These are phyloP conservation scores for Alsophila aescularia DNA, from an alignment of 2,888 invertebrate genomes.

Conservation along the genomic window DNA sequence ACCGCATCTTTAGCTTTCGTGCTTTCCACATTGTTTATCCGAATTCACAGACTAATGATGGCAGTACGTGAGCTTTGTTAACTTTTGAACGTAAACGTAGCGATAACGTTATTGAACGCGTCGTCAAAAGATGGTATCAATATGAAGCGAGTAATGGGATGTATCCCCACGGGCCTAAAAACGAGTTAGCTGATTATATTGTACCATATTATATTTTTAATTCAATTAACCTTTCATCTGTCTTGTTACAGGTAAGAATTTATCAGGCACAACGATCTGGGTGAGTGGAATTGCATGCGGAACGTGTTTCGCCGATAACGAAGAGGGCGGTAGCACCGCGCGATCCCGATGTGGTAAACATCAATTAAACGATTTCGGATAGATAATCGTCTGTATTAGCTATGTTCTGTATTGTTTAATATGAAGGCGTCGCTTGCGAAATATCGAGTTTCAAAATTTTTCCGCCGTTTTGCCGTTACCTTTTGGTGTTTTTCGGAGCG, in stretches of 20 bases:
- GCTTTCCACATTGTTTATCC: conserved; percentile 51
- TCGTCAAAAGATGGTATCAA: not conserved
- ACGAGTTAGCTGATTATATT: conserved; percentile 5
- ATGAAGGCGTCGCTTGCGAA: conserved; percentile 77
- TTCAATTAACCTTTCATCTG: conserved; percentile 41
- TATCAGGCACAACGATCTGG: conserved; percentile 42
- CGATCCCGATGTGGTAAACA: conserved; percentile 68
- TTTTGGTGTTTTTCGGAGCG: conserved; percentile 84
- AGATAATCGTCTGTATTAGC: conserved; percentile 79
- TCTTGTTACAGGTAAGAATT: conserved; percentile 75
- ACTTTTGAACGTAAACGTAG: conserved; percentile 67
- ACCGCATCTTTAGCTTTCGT: conserved; percentile 59
- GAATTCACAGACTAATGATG: conserved; percentile 41
- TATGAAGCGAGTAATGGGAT: not conserved
- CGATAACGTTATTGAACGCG: too few species aligned
- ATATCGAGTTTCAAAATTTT: conserved; percentile 77
- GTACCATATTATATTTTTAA: not conserved
- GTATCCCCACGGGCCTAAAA: not conserved
- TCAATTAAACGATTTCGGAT: conserved; percentile 79
- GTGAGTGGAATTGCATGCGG: conserved; percentile 53
- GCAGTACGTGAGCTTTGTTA: conserved; percentile 57
- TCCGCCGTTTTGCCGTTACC: conserved; percentile 78
- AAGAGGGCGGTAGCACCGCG: conserved; percentile 44
- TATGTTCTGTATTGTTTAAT: conserved; percentile 82
- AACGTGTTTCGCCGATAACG: conserved; percentile 42